A percentile compares a stretch with the other conserved stretches of the same genome.
Conservation (phyloP, 2,797 vertebrate species). For the Lophura swinhoii region DNA sequence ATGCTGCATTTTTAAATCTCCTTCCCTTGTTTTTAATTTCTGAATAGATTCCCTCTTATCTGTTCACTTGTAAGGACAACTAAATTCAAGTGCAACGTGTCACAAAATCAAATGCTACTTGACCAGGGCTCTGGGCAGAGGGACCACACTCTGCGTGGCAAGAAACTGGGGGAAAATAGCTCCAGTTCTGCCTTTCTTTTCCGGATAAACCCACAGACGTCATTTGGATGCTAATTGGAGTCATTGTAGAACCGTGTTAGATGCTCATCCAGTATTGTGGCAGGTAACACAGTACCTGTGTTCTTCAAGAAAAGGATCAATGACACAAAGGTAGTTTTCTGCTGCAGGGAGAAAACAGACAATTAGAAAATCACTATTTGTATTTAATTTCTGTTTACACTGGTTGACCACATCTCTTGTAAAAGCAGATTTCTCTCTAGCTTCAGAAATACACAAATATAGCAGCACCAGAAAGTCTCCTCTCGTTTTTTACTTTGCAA, state of each 20-base stretch:
- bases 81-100: slow-evolving; percentile 31
- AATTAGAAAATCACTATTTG: slow-evolving; percentile 70
- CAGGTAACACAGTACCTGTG: slow-evolving; percentile 29
- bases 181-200: not conserved
- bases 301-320: slow-evolving; percentile 46
- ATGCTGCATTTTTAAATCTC: not conserved
- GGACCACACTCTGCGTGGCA: not conserved
- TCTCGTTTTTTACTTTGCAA: slow-evolving; percentile 81
- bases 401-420: slow-evolving; percentile 72
- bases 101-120: not conserved
- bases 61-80: slow-evolving; percentile 7
- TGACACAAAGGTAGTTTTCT: slow-evolving; percentile 46
- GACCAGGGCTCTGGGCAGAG: not conserved
- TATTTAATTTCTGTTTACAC: slow-evolving; percentile 72
- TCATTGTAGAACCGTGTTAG: not conserved
- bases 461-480: slow-evolving; percentile 75
- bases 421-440: slow-evolving; percentile 56
- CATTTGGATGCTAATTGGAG: slow-evolving; percentile 35
- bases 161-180: not conserved
- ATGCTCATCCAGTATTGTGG: not conserved
- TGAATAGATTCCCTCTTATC: not conserved
- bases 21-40: not conserved
- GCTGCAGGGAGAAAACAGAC: slow-evolving; percentile 52
- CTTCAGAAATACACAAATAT: slow-evolving; percentile 69
- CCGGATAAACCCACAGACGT: not conserved